Evolutionary conservation across 2,113 vertebrate genomes (phyloP).

Genomic region (Barbus barbus): DNA sequence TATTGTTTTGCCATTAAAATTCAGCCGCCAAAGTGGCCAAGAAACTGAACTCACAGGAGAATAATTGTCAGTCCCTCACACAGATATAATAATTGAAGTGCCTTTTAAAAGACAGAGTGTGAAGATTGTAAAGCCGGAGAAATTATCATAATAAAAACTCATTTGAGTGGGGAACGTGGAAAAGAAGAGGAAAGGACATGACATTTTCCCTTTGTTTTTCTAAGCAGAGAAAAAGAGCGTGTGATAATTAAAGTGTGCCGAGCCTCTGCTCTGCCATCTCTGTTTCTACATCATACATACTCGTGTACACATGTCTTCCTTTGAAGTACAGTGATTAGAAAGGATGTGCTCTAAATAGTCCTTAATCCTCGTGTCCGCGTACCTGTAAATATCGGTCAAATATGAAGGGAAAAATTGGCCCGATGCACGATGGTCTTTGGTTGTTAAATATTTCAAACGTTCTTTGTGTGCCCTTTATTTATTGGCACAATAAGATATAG

Average conservation of each 20-base stretch:
- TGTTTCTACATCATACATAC: constrained; percentile 19
- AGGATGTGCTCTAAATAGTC: constrained; percentile 18
- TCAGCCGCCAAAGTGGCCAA: constrained; percentile 1
- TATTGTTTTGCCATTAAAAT: constrained; percentile 50
- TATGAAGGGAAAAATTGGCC: background rate
- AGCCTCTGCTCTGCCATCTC: constrained; percentile 24
- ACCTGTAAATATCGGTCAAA: constrained; percentile 26
- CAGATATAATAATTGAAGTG: constrained; percentile 43
- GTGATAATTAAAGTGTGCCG: constrained; percentile 56
- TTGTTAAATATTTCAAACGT: background rate
- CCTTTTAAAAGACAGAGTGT: constrained; percentile 43
- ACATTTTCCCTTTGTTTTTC: constrained; percentile 54
- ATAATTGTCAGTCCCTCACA: constrained; percentile 17
- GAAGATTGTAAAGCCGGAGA: constrained; percentile 36
- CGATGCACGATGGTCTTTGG: background rate
- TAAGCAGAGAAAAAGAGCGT: constrained; percentile 29
- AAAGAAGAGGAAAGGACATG: constrained; percentile 40
- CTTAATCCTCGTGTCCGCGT: constrained; percentile 12
- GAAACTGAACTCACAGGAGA: constrained; percentile 39
- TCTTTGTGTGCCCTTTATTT: background rate
- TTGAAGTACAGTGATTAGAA: constrained; percentile 28
- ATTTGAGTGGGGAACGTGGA: background rate
- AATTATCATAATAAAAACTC: constrained; percentile 55
- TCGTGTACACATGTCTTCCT: background rate
- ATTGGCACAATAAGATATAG: background rate